Evolutionary conservation across 2,113 vertebrate species (phyloP).

Genomic region (Rhineura floridana): DNA sequence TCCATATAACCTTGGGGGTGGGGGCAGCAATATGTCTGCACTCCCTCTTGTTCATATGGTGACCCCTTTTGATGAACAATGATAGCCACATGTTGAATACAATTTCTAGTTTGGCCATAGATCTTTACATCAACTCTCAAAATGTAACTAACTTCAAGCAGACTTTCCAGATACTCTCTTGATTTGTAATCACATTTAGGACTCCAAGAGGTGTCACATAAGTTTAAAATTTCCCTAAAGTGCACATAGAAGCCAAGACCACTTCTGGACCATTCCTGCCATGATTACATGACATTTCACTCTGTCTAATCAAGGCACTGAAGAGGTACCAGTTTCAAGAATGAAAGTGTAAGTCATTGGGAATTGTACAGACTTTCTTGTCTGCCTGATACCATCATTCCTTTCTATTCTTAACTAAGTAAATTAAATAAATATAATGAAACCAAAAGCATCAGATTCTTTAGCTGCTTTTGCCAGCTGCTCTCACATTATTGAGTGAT

Average conservation of each 20-base stretch:
- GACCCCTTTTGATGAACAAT: too few relatives aligned
- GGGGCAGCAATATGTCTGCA: too few relatives aligned
- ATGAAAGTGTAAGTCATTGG: neutral
- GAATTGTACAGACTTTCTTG: neutral
- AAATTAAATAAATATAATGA: constrained; percentile 38
- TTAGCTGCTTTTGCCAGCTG: constrained; percentile 50
- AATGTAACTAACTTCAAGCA: neutral
- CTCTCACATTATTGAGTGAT: constrained; percentile 66
- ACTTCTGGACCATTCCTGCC: neutral
- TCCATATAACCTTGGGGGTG: neutral
- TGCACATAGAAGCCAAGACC: neutral
- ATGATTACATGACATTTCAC: neutral
- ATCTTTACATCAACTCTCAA: neutral
- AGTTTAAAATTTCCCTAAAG: neutral
- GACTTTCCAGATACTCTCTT: neutral
- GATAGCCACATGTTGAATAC: neutral
- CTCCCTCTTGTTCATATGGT: too few relatives aligned
- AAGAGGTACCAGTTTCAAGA: rapidly evolving
- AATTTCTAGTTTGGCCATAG: neutral
- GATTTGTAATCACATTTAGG: neutral
- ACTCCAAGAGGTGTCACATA: neutral
- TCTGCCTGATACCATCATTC: neutral
- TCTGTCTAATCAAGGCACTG: neutral
- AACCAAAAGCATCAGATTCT: neutral
- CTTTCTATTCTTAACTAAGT: neutral